Evolutionary conservation across 2,888 invertebrate genomes (phyloP).

Genomic region (Stenolophus ochropezus): DNA sequence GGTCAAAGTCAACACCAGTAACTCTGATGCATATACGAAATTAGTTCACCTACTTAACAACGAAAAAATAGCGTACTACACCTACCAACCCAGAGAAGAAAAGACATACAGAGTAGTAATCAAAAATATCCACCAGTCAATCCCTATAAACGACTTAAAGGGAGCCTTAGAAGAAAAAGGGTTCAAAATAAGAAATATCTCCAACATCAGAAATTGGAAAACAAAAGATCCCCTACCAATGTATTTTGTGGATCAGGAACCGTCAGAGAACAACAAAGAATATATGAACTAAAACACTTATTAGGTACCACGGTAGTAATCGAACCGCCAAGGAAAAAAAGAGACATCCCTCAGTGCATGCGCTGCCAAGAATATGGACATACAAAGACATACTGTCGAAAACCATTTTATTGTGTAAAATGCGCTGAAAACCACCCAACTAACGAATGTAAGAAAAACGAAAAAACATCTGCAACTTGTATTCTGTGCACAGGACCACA

Average conservation of each 20-base stretch:
- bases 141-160: neutral
- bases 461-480: constrained; percentile 51
- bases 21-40: neutral
- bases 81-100: neutral
- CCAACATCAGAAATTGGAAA: too few relatives aligned
- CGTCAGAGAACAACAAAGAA: constrained; percentile 59
- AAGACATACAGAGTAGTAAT: too few relatives aligned
- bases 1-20: neutral
- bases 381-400: neutral
- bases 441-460: constrained; percentile 52
- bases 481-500: constrained; percentile 50
- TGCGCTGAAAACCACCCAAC: constrained; percentile 61
- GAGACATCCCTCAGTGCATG: constrained; percentile 56
- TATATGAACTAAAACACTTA: constrained; percentile 58
- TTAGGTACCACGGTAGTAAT: constrained; percentile 54
- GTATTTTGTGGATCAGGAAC: neutral
- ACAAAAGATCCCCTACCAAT: too few relatives aligned
- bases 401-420: constrained; percentile 26
- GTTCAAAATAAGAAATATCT: too few relatives aligned
- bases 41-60: neutral
- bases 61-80: neutral
- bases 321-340: constrained; percentile 59
- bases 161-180: neutral
- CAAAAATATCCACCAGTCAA: too few relatives aligned
- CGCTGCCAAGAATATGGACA: constrained; percentile 60